phyloP scores from a whole-genome alignment of 2,797 vertebrate genomes.

The Gephyroberyx darwinii region DNA sequence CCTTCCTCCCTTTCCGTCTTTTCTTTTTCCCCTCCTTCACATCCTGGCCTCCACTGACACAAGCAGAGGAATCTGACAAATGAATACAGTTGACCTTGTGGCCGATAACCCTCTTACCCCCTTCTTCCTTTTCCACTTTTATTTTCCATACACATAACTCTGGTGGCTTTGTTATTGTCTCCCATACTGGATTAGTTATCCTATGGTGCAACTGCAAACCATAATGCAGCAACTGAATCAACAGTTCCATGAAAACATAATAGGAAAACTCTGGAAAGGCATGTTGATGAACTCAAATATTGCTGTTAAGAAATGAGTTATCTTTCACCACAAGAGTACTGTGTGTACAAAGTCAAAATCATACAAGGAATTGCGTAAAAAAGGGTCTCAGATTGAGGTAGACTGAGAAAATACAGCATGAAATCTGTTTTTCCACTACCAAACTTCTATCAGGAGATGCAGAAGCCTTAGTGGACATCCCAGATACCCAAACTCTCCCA shows the following conservation, averaged over 20 bases:
- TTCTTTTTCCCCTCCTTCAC: conserved; percentile 54
- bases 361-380: not conserved
- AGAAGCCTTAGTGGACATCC: no score
- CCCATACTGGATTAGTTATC: conserved; percentile 19
- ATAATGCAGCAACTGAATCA: not conserved
- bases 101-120: conserved; percentile 38
- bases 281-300: not conserved
- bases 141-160: not conserved
- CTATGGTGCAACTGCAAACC: not conserved
- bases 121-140: conserved; percentile 31
- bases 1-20: conserved; percentile 33
- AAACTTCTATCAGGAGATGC: no score
- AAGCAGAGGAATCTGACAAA: conserved; percentile 25
- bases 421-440: no score
- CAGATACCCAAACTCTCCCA: no score
- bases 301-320: not conserved
- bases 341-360: not conserved
- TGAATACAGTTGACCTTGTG: conserved; percentile 31
- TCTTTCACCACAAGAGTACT: not conserved
- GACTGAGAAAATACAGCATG: not conserved
- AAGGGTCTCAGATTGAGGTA: not conserved
- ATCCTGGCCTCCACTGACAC: conserved; percentile 15
- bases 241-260: not conserved
- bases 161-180: conserved; percentile 1
- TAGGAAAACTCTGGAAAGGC: not conserved